phyloP scores from a whole-genome alignment of 2,113 vertebrate species.

The Seriola quinqueradiata region DNA sequence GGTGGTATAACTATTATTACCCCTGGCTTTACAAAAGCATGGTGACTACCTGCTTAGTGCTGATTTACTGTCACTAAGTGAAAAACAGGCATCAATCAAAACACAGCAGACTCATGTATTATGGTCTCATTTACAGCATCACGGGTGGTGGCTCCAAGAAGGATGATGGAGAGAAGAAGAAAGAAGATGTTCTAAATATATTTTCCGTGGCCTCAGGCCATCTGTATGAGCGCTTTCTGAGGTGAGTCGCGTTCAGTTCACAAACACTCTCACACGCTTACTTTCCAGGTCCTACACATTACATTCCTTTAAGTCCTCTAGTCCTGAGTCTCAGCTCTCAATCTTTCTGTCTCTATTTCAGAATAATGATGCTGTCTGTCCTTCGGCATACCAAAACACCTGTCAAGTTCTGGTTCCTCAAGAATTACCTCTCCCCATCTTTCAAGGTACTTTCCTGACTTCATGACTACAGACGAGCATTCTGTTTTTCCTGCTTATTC shows the following conservation, averaged over 20 bases:
- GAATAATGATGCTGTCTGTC: conserved; percentile 99
- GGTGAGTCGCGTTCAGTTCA: conserved; percentile 80
- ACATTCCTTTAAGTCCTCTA: conserved; percentile 20
- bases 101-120: conserved; percentile 26
- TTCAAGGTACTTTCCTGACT: conserved; percentile 89
- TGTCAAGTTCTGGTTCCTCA: conserved; percentile 99
- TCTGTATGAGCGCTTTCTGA: conserved; percentile 97
- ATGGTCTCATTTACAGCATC: conserved; percentile 82
- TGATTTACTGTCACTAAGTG: conserved; percentile 42
- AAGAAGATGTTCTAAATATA: conserved; percentile 91
- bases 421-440: conserved; percentile 97
- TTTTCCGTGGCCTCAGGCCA: conserved; percentile 98
- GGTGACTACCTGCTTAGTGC: conserved; percentile 16
- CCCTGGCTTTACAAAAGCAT: conserved; percentile 37
- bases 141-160: conserved; percentile 84
- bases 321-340: conserved; percentile 9
- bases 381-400: conserved; percentile 93
- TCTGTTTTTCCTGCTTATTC: not conserved
- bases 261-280: conserved; percentile 5
- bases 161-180: conserved; percentile 82
- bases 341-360: conserved; percentile 73
- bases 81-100: conserved; percentile 29
- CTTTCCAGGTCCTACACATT: not conserved
- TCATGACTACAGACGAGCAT: conserved; percentile 19
- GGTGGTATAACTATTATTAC: conserved; percentile 17